Base-by-base conservation (phyloP, 2,888 invertebrate genomes). In the Temnothorax ravouxi region DNA sequence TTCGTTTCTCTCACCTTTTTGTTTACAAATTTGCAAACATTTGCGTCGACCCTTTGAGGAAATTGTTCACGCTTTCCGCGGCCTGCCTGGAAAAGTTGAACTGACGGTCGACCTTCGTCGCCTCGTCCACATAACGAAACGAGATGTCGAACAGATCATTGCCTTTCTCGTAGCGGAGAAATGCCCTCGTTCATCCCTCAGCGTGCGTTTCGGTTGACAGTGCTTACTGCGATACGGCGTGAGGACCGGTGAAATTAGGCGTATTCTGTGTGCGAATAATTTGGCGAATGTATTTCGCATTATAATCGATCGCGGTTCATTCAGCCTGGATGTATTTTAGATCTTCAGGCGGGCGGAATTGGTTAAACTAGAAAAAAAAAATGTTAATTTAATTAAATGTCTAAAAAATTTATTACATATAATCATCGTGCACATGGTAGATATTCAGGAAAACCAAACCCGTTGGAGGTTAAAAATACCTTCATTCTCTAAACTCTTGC, bases 71-170 rank as follows among this genome's bases (percentile, higher is more conserved):
- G 56, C 95, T 95, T 95, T 98, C 98, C 25, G 95, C 92, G 5
- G 96, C 93, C 74, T 96, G 96, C 86, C 98, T 95, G 83, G 96
- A 96, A 88, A 98, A 97, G 95, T 97, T 98, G 91, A 98, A 98
- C 87, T 97, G 96, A 84, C 97, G 95, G 84, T 96, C 95, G 4
- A 97, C 92, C 4, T 95, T 95, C 6, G 95, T 89, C 0, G 94
- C 92, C 4, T 94, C 87, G 91, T 96, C 95, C 0, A 92, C 92
- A 88, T 96, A 96, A 34, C 95, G 95, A 90, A 97, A 96, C 4
- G 95, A 95, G 41, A 97, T 95, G 86, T 96, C 95, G 88, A 97
- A 96, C 15, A 95, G 95, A 52, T 95, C 95, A 1, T 94, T 95
- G 0, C 95, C 95, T 8, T 95, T 92, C 0, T 95, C 89, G 88